Percentiles rank a stretch among this genome's conserved stretches.
Evolutionary conservation across 2,888 invertebrate species (phyloP).

Genomic region (Empis stercorea): DNA sequence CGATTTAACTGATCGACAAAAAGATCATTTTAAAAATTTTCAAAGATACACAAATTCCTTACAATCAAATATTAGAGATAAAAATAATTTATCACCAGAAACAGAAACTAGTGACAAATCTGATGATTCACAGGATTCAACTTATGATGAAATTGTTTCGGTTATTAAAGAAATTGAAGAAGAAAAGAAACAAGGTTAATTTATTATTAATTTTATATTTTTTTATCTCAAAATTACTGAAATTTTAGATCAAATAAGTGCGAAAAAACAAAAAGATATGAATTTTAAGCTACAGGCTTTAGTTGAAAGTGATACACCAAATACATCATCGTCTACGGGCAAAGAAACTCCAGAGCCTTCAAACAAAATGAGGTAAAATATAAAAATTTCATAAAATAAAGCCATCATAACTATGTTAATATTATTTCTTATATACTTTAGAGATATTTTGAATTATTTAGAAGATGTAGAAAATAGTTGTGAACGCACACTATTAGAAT

Average conservation of each 20-base stretch:
- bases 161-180: slow-evolving; percentile 37
- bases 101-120: slow-evolving; percentile 24
- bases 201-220: background rate
- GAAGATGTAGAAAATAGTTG: slow-evolving; percentile 36
- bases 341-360: background rate
- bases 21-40: background rate
- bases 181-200: slow-evolving; percentile 30
- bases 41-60: slow-evolving; percentile 18
- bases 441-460: slow-evolving; percentile 33
- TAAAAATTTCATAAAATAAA: background rate
- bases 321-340: background rate
- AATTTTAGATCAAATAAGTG: slow-evolving; percentile 2
- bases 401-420: background rate
- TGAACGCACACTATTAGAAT: slow-evolving; percentile 32
- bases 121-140: slow-evolving; percentile 29
- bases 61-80: background rate
- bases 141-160: slow-evolving; percentile 35
- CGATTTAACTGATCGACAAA: background rate
- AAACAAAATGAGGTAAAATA: background rate
- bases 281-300: background rate
- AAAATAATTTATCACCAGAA: slow-evolving; percentile 10
- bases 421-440: slow-evolving; percentile 10
- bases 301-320: background rate
- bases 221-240: too few species aligned
- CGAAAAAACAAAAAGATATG: slow-evolving; percentile 1